Evolutionary conservation across 2,797 vertebrate species (phyloP), one percentile per base, ranked within the genome.

Genomic region (Prionace glauca): DNA sequence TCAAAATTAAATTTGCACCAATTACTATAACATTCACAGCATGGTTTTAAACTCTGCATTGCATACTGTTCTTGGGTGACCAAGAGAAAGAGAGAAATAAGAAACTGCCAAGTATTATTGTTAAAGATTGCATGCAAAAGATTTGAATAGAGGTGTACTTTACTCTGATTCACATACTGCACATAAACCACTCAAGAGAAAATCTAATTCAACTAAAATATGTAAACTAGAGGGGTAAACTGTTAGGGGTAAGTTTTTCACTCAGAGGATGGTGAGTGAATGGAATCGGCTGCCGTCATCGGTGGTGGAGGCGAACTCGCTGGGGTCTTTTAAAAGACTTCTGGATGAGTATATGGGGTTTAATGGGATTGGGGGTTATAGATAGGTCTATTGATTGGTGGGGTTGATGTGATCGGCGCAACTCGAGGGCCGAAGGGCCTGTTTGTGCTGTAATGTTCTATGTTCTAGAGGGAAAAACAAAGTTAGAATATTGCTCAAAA

Each of bases 31-130:
- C 32, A 94, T 94, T 94, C 92, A 72, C 67, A 71, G 69, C 67
- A 94, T 50, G 41, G 41, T 72, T 94, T 94, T 72, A n/a, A 36
- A 71, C 69, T 72, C 92, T 72, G 67, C 92, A 94, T 94, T 94
- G 92, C 67, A 36, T 71, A 72, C 67, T 50, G 45, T 50, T 94
- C 92, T 74, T 41, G 41, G 92, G 41, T 74, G 92, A 94, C 67
- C n/a, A 72, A 72, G 1, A 56, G 41, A 69, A 50, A 94, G 29
- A 45, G 24, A 71, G 92, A 14, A 50, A 69, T 90, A 60, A 45
- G 62, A 22, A 93, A 69, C n/a, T 69, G 14, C 22, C 50, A 26
- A 94, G 24, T 32, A 29, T 24, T 50, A 93, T 71, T 10, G 26
- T 72, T 94, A 71, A 94, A 72, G 92, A 71, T 72, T 71, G 69